Percentiles rank a stretch among this genome's conserved stretches.
Evolutionary conservation across 2,888 invertebrate species (phyloP).

Genomic region (Orgyia antiqua): DNA sequence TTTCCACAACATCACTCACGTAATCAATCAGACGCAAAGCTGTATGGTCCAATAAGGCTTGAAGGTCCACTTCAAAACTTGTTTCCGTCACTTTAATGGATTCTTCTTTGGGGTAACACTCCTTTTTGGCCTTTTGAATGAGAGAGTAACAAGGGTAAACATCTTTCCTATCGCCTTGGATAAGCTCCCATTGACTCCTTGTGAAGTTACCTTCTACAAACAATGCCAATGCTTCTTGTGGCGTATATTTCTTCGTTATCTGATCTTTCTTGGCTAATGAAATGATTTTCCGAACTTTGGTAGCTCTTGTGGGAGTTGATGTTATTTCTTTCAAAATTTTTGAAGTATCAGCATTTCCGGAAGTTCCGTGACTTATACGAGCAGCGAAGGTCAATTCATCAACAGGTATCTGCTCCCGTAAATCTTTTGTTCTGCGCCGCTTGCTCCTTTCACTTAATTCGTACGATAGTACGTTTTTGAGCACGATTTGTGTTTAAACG

Average conservation of each 20-base stretch:
- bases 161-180: background rate
- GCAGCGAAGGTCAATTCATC: conserved; percentile 5
- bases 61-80: background rate
- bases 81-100: background rate
- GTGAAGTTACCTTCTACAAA: conserved; percentile 7
- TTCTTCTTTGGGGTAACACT: conserved; percentile 1
- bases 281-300: conserved; percentile 1
- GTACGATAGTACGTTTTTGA: too few relatives aligned
- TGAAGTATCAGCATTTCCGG: conserved; percentile 2
- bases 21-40: background rate
- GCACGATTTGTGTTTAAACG: too few relatives aligned
- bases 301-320: conserved; percentile 5
- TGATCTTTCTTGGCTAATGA: background rate
- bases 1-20: background rate
- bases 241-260: conserved; percentile 3
- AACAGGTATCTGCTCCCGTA: conserved; percentile 2
- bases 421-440: background rate
- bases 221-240: conserved; percentile 4
- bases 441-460: background rate
- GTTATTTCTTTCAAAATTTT: conserved; percentile 7
- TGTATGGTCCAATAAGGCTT: conserved; percentile 1
- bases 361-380: background rate
- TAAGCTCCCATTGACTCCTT: background rate
- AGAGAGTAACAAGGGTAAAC: conserved; percentile 3
- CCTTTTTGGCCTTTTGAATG: conserved; percentile 2